Evolutionary conservation across 1,140 invertebrate genomes (phyloP).

Genomic region (Nylanderia fulva): DNA sequence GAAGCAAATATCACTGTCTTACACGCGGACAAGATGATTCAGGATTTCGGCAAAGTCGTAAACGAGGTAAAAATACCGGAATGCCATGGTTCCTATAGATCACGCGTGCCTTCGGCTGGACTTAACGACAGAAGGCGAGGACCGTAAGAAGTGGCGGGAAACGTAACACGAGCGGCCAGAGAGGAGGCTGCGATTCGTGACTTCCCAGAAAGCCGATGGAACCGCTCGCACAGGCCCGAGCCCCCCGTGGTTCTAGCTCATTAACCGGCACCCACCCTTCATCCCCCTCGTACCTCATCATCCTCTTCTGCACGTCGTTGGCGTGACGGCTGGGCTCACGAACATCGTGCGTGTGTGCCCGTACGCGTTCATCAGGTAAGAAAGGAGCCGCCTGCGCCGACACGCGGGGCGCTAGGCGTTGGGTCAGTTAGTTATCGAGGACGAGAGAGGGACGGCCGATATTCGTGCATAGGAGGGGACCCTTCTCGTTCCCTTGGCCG

Average conservation of each 20-base stretch:
- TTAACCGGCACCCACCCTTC: constrained; percentile 80
- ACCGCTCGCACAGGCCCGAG: constrained; percentile 54
- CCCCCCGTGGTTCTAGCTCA: constrained; percentile 84
- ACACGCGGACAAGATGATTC: not conserved
- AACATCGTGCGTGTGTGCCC: constrained; percentile 61
- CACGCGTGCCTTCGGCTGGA: constrained; percentile 24
- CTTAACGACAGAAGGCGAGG: constrained; percentile 41
- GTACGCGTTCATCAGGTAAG: constrained; percentile 83
- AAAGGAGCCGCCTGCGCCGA: constrained; percentile 85
- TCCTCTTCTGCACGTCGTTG: constrained; percentile 75
- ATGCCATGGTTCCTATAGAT: not conserved
- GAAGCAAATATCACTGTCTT: not conserved
- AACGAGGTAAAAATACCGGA: not conserved
- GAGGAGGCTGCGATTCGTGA: constrained; percentile 75
- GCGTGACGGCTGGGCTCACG: constrained; percentile 69
- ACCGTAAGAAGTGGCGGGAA: constrained; percentile 63
- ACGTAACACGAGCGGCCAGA: constrained; percentile 61
- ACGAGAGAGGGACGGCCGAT: constrained; percentile 61
- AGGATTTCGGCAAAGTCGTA: not conserved
- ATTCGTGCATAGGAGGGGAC: constrained; percentile 44
- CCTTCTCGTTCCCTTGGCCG: constrained; percentile 46
- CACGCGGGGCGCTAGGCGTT: constrained; percentile 85
- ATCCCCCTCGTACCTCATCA: constrained; percentile 65
- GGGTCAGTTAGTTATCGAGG: constrained; percentile 82
- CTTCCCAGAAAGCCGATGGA: constrained; percentile 79